Base-by-base conservation (phyloP, 2,113 vertebrate species). In the Dasyprocta punctata region DNA sequence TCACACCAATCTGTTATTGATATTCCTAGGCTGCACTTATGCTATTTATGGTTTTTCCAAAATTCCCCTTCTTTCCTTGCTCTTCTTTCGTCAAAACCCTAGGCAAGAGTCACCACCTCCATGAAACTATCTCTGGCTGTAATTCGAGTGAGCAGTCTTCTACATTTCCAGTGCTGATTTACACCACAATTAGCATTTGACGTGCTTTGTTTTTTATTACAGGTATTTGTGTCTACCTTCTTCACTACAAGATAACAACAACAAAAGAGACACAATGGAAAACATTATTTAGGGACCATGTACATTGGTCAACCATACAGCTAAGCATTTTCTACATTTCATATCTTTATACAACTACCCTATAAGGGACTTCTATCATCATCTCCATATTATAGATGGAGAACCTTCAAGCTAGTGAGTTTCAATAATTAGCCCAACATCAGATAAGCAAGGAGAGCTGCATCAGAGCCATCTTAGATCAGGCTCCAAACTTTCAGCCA, bases 111-210 rank as follows among this genome's bases (percentile, higher is more conserved):
- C 38, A 24, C 28, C 30, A 36, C 33, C 49, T 94, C 54, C 78
- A n/a, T 38, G 20, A 85, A 88, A 88, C 63, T 8, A 67, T 93
- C 47, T 36, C 78, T 85, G 75, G 81, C 71, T 36, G 11, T 69
- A 97, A 90, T 91, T 47, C 69, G 33, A 90, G 80, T 65, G 71
- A 95, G 28, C 26, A 44, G 54, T 91, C 24, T 44, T 85, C 17
- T 58, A 28, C 33, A 33, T 94, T 92, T 69, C n/a, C 16, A 52
- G 56, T 44, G 13, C 41, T 86, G 89, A 86, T 92, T 84, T 90
- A 56, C 14, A 52, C 36, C 16, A 41, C 19, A 65, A 81, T 78
- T 73, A 60, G 52, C 36, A 26, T 78, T 92, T 82, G 13, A 65
- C 47, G 7, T 22, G 86, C 30, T 52, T 3, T 14, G 3, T 65